phyloP scores from a whole-genome alignment of 2,888 invertebrate species.

The Diloba caeruleocephala region DNA sequence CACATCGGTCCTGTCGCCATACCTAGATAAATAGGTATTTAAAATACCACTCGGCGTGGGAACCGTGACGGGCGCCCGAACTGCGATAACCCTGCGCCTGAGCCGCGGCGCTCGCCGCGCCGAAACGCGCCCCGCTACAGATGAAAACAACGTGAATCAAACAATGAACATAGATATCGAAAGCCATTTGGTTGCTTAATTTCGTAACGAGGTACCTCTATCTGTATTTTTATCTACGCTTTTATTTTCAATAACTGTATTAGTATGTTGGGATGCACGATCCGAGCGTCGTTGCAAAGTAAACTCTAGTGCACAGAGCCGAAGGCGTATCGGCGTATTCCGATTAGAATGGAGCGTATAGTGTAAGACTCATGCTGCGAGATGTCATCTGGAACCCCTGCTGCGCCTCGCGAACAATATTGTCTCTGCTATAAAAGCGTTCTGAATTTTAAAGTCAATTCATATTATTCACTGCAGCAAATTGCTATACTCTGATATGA shows the following conservation, averaged over 20 bases:
- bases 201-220: slow-evolving; percentile 79
- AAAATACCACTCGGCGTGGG: slow-evolving; percentile 87
- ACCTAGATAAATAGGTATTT: slow-evolving; percentile 86
- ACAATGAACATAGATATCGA: slow-evolving; percentile 82
- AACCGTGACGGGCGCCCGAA: slow-evolving; percentile 83
- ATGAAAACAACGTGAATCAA: slow-evolving; percentile 74
- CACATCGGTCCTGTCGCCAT: slow-evolving; percentile 84
- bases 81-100: slow-evolving; percentile 74
- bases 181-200: slow-evolving; percentile 84
- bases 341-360: slow-evolving; percentile 64
- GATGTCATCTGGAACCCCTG: slow-evolving; percentile 87
- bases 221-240: slow-evolving; percentile 81
- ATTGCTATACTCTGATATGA: slow-evolving; percentile 67
- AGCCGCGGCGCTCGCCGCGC: slow-evolving; percentile 67
- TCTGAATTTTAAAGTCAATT: slow-evolving; percentile 86
- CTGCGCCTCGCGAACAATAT: slow-evolving; percentile 86
- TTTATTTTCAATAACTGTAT: slow-evolving; percentile 82
- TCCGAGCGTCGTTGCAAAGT: slow-evolving; percentile 38
- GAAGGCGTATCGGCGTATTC: slow-evolving; percentile 29
- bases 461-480: slow-evolving; percentile 78
- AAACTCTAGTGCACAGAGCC: slow-evolving; percentile 35
- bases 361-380: slow-evolving; percentile 84
- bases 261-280: slow-evolving; percentile 60
- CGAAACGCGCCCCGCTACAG: slow-evolving; percentile 48
- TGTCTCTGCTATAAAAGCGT: slow-evolving; percentile 84